phyloP scores from a whole-genome alignment of 2,113 vertebrate species.

The Herpailurus yagouaroundi region DNA sequence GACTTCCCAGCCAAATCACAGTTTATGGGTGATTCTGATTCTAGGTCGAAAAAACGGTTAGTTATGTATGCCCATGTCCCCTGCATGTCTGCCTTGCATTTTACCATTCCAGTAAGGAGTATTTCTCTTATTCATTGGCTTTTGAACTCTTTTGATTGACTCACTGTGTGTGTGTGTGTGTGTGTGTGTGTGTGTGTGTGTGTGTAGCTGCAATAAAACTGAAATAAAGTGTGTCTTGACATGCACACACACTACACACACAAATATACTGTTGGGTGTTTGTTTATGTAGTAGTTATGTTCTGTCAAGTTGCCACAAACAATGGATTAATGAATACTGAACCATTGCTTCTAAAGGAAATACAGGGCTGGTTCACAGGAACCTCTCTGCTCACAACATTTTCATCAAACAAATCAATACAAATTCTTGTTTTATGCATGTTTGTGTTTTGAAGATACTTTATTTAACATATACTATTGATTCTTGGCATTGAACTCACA shows the following conservation, averaged over 20 bases:
- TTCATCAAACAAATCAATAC: not conserved
- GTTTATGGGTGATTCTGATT: conserved; percentile 1
- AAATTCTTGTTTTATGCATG: not conserved
- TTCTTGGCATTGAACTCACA: conserved; percentile 16
- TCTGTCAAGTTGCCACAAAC: not conserved
- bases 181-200: not conserved
- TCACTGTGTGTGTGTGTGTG: not conserved
- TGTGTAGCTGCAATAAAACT: not conserved
- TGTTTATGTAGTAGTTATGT: not conserved
- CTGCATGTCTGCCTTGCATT: not conserved
- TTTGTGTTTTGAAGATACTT: conserved; percentile 42
- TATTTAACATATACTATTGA: not conserved
- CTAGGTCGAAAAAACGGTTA: not conserved
- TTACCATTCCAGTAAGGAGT: not conserved
- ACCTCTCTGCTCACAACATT: not conserved
- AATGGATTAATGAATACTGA: not conserved
- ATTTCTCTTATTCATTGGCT: conserved; percentile 34
- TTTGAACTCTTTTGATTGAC: not conserved
- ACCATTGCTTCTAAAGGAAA: not conserved
- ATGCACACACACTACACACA: not conserved
- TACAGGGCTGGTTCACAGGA: not conserved
- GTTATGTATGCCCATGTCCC: not conserved
- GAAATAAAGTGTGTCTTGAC: not conserved
- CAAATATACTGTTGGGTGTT: not conserved
- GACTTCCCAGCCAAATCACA: not conserved